Conservation (phyloP, 2,888 invertebrate species). For the Unio delphinus region DNA sequence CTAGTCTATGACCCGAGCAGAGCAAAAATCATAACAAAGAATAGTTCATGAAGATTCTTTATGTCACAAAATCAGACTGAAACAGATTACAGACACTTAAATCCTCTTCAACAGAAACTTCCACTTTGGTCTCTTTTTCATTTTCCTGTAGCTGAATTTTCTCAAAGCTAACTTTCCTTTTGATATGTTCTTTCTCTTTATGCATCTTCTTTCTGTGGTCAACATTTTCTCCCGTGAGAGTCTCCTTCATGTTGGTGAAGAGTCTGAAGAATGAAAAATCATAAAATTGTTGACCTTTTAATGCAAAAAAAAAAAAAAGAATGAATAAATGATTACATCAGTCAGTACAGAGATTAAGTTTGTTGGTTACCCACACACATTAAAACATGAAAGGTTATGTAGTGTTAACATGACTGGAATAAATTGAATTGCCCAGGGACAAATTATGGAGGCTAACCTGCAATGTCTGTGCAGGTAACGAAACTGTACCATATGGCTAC, state of each 20-base stretch:
- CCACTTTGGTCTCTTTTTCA: not conserved
- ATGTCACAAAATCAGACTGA: conserved; percentile 3
- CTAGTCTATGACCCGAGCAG: too few relatives aligned
- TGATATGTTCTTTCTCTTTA: too few relatives aligned
- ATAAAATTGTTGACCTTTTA: too few relatives aligned
- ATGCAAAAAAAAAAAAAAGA: conserved; percentile 2
- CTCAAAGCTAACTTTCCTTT: too few relatives aligned
- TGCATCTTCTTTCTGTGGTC: too few relatives aligned
- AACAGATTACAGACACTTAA: conserved; percentile 6
- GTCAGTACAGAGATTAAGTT: not conserved
- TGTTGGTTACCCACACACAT: not conserved
- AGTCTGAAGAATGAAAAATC: conserved; percentile 9
- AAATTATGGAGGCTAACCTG: not conserved
- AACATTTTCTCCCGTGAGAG: not conserved
- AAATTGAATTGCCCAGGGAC: not conserved
- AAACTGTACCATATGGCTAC: too few relatives aligned
- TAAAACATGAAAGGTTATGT: not conserved
- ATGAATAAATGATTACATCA: not conserved
- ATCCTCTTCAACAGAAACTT: conserved; percentile 5
- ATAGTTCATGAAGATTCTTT: not conserved
- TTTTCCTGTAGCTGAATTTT: not conserved
- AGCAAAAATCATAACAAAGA: not conserved
- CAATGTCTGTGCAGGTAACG: too few relatives aligned
- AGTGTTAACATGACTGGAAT: not conserved
- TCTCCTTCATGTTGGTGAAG: conserved; percentile 16